Evolutionary conservation across 2,797 vertebrate genomes (phyloP).

Genomic region (Heterohyrax brucei): DNA sequence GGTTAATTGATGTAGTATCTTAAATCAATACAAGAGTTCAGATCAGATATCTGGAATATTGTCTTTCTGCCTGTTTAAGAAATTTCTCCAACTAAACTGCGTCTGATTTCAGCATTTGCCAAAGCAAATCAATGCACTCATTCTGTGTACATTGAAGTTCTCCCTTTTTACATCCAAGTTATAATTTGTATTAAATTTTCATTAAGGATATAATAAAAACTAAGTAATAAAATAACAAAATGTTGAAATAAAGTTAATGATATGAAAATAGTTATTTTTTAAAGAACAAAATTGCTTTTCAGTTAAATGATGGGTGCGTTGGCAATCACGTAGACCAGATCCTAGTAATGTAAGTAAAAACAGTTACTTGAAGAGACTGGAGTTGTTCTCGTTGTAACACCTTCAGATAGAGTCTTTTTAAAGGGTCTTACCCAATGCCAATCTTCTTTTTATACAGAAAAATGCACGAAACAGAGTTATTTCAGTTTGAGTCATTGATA

Average conservation of each 20-base stretch:
- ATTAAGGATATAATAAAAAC: not conserved
- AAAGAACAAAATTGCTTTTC: not conserved
- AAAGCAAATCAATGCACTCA: not conserved
- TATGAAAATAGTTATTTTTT: slow-evolving; percentile 4
- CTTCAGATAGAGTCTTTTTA: not conserved
- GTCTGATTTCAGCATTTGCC: slow-evolving; percentile 20
- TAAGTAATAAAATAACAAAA: slow-evolving; percentile 12
- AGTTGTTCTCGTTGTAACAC: not conserved
- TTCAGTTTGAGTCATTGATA: slow-evolving; percentile 53
- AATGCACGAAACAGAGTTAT: not conserved
- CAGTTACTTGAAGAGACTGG: not conserved
- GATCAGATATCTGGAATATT: not conserved
- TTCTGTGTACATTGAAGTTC: not conserved
- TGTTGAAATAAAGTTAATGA: not conserved
- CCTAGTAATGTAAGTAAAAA: not conserved
- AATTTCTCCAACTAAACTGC: slow-evolving; percentile 23
- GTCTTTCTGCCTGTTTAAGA: not conserved
- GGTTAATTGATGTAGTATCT: slow-evolving; percentile 48
- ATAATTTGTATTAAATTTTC: not conserved
- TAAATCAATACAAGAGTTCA: slow-evolving; percentile 64
- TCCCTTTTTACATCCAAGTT: not conserved
- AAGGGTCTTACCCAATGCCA: not conserved
- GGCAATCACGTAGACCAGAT: not conserved
- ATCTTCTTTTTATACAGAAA: not conserved
- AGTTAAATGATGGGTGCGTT: slow-evolving; percentile 28